phyloP scores from a whole-genome alignment of 1,140 invertebrate species.

The Hermetia illucens region DNA sequence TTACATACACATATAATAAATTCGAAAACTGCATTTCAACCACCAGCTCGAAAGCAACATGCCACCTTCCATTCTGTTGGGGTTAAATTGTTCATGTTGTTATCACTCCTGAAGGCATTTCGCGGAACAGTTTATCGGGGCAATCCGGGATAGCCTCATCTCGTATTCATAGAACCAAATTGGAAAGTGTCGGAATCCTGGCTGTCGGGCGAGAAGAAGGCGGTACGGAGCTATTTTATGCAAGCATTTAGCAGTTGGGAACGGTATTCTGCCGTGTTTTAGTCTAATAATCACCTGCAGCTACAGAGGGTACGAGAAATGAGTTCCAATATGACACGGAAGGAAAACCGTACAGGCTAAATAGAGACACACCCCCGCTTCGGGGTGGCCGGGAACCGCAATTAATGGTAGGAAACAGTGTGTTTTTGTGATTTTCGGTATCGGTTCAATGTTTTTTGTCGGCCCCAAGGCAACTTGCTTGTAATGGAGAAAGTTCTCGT shows the following conservation, averaged over 20 bases:
- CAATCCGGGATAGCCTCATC: neutral
- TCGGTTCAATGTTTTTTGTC: too few relatives aligned
- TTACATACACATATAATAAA: too few relatives aligned
- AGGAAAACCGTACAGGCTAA: neutral
- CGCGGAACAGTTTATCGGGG: too few relatives aligned
- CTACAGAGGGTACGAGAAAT: too few relatives aligned
- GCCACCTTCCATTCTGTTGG: too few relatives aligned
- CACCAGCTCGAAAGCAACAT: too few relatives aligned
- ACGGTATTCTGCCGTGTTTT: neutral
- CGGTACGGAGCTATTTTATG: too few relatives aligned
- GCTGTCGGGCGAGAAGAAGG: neutral
- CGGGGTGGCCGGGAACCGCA: neutral
- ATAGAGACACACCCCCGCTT: neutral
- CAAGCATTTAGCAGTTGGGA: neutral
- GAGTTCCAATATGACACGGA: too few relatives aligned
- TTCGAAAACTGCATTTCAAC: too few relatives aligned
- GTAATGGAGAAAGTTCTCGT: too few relatives aligned
- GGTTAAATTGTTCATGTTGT: too few relatives aligned
- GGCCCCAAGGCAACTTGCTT: too few relatives aligned
- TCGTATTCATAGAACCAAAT: slow-evolving; percentile 4
- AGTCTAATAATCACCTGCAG: neutral
- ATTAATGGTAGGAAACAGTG: neutral
- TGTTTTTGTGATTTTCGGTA: neutral
- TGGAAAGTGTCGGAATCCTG: neutral
- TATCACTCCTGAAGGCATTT: neutral